phyloP scores from a whole-genome alignment of 1,140 invertebrate species.

The Limonius californicus region DNA sequence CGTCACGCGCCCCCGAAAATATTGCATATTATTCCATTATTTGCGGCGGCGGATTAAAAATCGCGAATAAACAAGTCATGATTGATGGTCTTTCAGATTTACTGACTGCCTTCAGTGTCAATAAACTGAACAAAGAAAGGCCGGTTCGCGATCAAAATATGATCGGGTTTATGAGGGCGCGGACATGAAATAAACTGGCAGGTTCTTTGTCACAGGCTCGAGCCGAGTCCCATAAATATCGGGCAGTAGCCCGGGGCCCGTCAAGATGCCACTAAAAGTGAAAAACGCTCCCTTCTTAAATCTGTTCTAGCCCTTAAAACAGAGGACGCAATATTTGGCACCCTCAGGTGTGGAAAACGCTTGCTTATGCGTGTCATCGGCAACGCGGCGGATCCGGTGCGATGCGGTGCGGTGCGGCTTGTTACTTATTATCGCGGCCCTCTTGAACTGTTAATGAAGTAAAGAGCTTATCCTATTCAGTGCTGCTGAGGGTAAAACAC shows the following conservation, averaged over 20 bases:
- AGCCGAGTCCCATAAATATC: constrained; percentile 20
- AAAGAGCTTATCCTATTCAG: constrained; percentile 17
- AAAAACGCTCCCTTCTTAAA: constrained; percentile 22
- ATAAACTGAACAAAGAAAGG: constrained; percentile 22
- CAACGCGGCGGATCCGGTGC: not conserved
- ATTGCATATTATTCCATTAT: constrained; percentile 25
- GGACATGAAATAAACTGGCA: constrained; percentile 20
- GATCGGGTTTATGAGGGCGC: constrained; percentile 20
- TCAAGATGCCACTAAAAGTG: constrained; percentile 22
- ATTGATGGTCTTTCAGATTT: constrained; percentile 24
- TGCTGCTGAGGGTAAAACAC: constrained; percentile 19
- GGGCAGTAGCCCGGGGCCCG: constrained; percentile 7
- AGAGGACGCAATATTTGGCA: constrained; percentile 16
- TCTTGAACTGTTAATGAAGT: constrained; percentile 11
- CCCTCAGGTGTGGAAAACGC: constrained; percentile 16
- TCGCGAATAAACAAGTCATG: constrained; percentile 27
- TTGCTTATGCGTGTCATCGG: not conserved
- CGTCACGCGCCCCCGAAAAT: not conserved
- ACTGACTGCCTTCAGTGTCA: constrained; percentile 15
- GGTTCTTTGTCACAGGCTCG: constrained; percentile 22
- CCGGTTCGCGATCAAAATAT: constrained; percentile 20
- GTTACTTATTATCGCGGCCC: not conserved
- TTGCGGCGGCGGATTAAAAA: constrained; percentile 21
- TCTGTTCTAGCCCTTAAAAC: constrained; percentile 19
- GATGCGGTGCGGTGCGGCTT: not conserved